A percentile compares a stretch with the other conserved stretches of the same genome.
Conservation (phyloP, 2,797 vertebrate species). For the Manis pentadactyla region DNA sequence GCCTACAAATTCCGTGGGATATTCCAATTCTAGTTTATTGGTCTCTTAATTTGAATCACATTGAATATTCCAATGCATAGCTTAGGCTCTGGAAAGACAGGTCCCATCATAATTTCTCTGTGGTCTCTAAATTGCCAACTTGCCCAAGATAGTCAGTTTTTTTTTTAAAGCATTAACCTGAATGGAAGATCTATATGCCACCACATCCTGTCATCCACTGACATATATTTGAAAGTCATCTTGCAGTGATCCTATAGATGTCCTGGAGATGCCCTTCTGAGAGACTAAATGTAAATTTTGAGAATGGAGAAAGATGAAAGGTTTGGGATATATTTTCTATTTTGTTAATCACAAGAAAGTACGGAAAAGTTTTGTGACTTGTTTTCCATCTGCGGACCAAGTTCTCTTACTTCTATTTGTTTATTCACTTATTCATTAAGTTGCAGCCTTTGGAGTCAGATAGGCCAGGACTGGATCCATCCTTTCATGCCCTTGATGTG, state of each 20-base stretch:
- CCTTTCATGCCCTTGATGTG: rapidly evolving
- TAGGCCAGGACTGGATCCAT: too few species aligned
- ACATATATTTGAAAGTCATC: background rate
- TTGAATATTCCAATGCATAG: background rate
- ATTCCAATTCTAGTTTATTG: background rate
- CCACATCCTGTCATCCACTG: rapidly evolving
- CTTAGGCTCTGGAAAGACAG: background rate
- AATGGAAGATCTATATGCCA: background rate
- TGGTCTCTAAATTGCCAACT: background rate
- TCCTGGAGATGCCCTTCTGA: background rate
- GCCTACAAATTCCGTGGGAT: background rate
- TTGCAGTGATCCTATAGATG: background rate
- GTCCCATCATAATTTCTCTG: background rate
- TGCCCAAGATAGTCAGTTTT: too few species aligned
- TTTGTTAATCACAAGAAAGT: background rate
- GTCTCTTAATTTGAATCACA: background rate
- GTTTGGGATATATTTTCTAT: background rate
- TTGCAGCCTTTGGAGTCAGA: background rate
- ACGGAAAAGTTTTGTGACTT: background rate
- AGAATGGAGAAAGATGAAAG: background rate
- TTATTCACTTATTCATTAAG: background rate
- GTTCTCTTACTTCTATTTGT: background rate
- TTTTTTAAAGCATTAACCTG: background rate
- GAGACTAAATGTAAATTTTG: background rate
- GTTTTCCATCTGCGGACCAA: background rate